These are phyloP conservation scores for Heterocephalus glaber DNA, from an alignment of 2,113 vertebrate genomes.

Conservation along the genomic window DNA sequence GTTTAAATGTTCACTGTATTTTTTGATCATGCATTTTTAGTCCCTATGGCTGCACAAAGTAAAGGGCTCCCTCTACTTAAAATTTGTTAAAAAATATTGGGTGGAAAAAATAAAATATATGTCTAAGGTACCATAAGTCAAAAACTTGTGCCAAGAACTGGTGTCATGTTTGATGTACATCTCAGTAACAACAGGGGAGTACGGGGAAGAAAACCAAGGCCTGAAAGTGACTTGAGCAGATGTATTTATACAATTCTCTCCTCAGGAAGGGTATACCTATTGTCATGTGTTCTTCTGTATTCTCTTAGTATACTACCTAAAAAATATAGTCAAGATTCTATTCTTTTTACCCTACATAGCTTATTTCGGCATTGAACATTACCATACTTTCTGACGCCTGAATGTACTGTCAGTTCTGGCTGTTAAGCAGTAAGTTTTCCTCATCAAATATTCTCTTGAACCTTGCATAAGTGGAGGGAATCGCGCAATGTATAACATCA, in stretches of 20 bases:
- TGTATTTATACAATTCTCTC: neutral
- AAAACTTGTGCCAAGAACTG: neutral
- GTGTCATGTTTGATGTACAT: neutral
- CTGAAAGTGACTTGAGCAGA: neutral
- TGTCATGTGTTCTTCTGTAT: slow-evolving; percentile 17
- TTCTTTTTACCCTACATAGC: slow-evolving; percentile 47
- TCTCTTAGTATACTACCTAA: slow-evolving; percentile 49
- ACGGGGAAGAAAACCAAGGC: neutral
- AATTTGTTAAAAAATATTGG: neutral
- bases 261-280: neutral
- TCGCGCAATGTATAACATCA: neutral
- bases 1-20: neutral
- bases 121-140: neutral
- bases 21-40: neutral
- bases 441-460: neutral
- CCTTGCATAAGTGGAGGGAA: neutral
- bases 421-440: neutral
- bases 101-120: neutral
- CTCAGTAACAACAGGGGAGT: neutral
- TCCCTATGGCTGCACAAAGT: neutral
- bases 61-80: neutral
- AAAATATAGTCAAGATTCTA: slow-evolving; percentile 72
- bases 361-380: neutral
- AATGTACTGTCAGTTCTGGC: neutral
- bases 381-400: slow-evolving; percentile 60